Evolutionary conservation across 2,888 invertebrate genomes (phyloP).

Genomic region (Kryphioiulus occultus): DNA sequence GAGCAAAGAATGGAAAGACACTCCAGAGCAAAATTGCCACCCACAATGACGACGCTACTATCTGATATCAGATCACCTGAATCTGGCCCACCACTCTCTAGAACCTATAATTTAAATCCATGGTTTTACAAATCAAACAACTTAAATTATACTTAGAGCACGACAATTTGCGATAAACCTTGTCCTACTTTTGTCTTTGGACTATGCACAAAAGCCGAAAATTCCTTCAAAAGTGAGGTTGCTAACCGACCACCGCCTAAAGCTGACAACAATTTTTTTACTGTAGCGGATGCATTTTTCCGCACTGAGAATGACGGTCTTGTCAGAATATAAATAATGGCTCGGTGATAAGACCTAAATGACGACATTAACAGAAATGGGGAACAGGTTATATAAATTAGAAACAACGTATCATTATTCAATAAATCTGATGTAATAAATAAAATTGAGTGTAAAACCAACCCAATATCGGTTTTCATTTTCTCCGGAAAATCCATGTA

Average conservation of each 20-base stretch:
- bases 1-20: constrained; percentile 62
- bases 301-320: constrained; percentile 72
- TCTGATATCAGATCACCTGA: neutral
- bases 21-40: constrained; percentile 53
- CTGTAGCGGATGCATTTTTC: constrained; percentile 69
- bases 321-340: constrained; percentile 74
- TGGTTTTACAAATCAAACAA: neutral
- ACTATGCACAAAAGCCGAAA: constrained; percentile 72
- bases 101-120: neutral
- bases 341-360: constrained; percentile 72
- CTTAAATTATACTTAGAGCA: neutral
- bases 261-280: constrained; percentile 69
- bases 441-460: neutral
- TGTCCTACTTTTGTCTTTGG: constrained; percentile 59
- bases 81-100: neutral
- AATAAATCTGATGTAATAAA: neutral
- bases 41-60: neutral
- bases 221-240: constrained; percentile 71
- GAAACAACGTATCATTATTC: neutral
- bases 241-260: constrained; percentile 71
- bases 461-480: constrained; percentile 69
- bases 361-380: constrained; percentile 49
- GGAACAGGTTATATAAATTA: neutral
- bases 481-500: constrained; percentile 74
- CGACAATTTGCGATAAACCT: neutral